These are phyloP conservation scores for Craseonycteris thonglongyai DNA, from an alignment of 2,113 vertebrate genomes.

Conservation along the genomic window DNA sequence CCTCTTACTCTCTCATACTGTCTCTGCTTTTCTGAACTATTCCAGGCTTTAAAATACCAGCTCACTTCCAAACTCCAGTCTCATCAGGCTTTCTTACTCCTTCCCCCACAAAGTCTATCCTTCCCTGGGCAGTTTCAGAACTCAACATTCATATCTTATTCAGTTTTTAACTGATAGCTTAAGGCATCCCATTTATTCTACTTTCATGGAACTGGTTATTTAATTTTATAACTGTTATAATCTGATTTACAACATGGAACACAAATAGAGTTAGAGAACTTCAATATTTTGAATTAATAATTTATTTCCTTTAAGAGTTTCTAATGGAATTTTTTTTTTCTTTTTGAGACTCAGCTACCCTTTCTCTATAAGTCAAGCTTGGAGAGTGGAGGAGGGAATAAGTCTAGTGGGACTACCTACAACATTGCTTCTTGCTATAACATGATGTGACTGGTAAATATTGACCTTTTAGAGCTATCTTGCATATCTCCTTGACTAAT, in stretches of 20 bases:
- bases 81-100: not conserved
- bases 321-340: not conserved
- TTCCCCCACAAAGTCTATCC: not conserved
- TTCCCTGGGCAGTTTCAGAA: not conserved
- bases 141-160: not conserved
- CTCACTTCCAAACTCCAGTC: not conserved
- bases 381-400: not conserved
- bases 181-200: not conserved
- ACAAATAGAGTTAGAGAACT: not conserved
- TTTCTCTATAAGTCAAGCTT: not conserved
- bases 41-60: not conserved
- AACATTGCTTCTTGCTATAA: not conserved
- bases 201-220: not conserved
- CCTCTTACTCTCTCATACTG: not conserved
- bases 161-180: not conserved
- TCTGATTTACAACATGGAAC: not conserved
- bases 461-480: not conserved
- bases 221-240: not conserved
- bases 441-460: not conserved
- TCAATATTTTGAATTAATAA: constrained; percentile 43
- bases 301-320: constrained; percentile 28
- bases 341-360: not conserved
- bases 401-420: not conserved
- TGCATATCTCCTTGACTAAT: not conserved
- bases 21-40: not conserved